Evolutionary conservation across 2,888 invertebrate species (phyloP).

Genomic region (Bugula neritina): DNA sequence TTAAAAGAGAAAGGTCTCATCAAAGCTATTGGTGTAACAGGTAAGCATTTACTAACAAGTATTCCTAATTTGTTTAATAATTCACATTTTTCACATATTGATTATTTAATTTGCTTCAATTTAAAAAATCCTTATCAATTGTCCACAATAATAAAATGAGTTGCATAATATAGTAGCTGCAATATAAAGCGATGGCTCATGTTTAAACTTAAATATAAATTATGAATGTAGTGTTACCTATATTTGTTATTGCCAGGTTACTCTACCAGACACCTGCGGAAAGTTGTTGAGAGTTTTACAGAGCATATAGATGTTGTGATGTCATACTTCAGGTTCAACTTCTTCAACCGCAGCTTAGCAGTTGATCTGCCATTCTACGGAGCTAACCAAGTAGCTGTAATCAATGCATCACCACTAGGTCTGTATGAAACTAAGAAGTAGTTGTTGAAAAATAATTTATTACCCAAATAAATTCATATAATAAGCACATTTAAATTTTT

Average conservation of each 20-base stretch:
- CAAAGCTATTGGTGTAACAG: constrained; percentile 20
- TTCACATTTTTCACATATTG: neutral
- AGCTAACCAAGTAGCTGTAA: neutral
- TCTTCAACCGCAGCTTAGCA: neutral
- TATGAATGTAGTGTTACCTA: too few relatives aligned
- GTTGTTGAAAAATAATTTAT: too few relatives aligned
- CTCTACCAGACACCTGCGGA: neutral
- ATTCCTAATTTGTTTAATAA: neutral
- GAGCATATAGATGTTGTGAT: constrained; percentile 12
- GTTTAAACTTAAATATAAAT: too few relatives aligned
- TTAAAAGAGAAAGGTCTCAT: neutral
- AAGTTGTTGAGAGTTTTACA: neutral
- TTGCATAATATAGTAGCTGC: too few relatives aligned
- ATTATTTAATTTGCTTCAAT: neutral
- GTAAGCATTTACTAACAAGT: neutral
- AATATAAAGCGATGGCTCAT: too few relatives aligned
- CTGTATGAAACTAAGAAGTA: too few relatives aligned
- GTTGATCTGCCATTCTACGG: constrained; percentile 6
- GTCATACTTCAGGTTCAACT: constrained; percentile 21
- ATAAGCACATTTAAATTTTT: too few relatives aligned
- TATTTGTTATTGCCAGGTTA: constrained; percentile 17
- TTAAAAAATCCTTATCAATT: neutral
- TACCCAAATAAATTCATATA: too few relatives aligned
- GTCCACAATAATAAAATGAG: too few relatives aligned
- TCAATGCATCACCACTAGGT: constrained; percentile 22